Evolutionary conservation across 2,113 vertebrate species (phyloP), one percentile per base, ranked within the genome.

Genomic region (Centropus unirufus): DNA sequence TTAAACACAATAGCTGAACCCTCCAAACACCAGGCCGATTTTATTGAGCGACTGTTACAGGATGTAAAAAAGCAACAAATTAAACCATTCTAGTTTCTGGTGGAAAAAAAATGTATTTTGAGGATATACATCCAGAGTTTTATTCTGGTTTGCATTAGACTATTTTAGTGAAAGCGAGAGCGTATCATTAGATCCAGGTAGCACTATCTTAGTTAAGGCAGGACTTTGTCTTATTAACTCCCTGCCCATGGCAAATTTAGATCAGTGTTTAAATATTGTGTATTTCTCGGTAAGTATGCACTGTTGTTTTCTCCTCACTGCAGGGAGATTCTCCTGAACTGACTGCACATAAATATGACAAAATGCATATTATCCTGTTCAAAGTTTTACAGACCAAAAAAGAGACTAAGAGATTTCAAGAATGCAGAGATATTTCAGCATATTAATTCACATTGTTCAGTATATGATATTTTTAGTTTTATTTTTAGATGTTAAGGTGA

Each of bases 91-190:
- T 63, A 32, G 51, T 94, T 96, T 93, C 74, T 95, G n/a, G 49
- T 83, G 91, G 82, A 61, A 88, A 91, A 92, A 36, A 77, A 75
- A 1, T 79, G 55, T 88, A 89, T 95, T 86, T 95, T 76, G 40
- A 61, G 72, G 20, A 7, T 67, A 29, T 24, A 14, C 19, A 80
- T 81, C 67, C 79, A 68, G 39, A 74, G 19, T 70, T 74, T 94
- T 93, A 81, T 93, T 94, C 90, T 97, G 93, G 55, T 92, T 95
- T 81, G 32, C 68, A 64, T 94, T 95, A 95, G 44, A 40, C 21
- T 59, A 9, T 94, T 96, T 91, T 80, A 74, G 34, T 63, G 72
- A 90, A 93, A 95, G 47, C 13, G 30, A 81, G n/a, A 93, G 44
- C 75, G 57, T 81, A 83, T 88, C 72, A 86, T 95, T 85, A 81